Percentiles rank a stretch among this genome's conserved stretches.
Conservation (phyloP, 2,113 vertebrate genomes). For the Podiceps cristatus region DNA sequence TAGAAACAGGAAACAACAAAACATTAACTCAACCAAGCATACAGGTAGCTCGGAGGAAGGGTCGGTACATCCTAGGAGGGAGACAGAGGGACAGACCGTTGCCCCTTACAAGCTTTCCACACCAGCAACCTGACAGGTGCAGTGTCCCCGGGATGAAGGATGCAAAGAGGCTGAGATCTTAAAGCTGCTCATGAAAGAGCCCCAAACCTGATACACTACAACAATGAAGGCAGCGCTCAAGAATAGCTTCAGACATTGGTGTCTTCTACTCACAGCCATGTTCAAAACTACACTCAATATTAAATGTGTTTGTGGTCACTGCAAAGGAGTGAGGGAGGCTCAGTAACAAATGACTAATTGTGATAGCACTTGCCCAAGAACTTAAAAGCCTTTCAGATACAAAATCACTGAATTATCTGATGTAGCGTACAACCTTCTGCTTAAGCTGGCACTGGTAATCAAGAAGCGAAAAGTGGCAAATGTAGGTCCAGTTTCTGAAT, state of each 20-base stretch:
- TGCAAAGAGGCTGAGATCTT: not conserved
- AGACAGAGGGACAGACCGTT: not conserved
- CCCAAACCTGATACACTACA: not conserved
- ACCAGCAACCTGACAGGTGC: not conserved
- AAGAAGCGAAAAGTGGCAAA: not conserved
- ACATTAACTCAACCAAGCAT: not conserved
- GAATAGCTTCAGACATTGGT: not conserved
- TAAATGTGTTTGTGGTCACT: not conserved
- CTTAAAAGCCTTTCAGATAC: not conserved
- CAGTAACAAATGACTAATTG: not conserved
- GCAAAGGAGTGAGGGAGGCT: rapidly evolving
- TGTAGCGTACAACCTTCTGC: not conserved
- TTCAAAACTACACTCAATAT: not conserved
- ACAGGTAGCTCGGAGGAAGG: not conserved
- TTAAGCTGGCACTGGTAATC: not conserved
- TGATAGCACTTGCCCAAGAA: not conserved
- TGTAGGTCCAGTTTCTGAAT: not conserved
- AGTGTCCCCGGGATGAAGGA: not conserved
- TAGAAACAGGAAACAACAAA: not conserved
- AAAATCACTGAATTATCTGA: not conserved
- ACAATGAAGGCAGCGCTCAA: not conserved
- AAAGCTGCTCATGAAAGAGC: not conserved
- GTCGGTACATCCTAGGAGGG: not conserved
- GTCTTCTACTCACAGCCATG: not conserved
- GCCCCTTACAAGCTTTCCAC: not conserved